Percentiles rank a stretch among this genome's conserved stretches.
phyloP scores from a whole-genome alignment of 2,797 vertebrate species.

The Nyctalus aviator region DNA sequence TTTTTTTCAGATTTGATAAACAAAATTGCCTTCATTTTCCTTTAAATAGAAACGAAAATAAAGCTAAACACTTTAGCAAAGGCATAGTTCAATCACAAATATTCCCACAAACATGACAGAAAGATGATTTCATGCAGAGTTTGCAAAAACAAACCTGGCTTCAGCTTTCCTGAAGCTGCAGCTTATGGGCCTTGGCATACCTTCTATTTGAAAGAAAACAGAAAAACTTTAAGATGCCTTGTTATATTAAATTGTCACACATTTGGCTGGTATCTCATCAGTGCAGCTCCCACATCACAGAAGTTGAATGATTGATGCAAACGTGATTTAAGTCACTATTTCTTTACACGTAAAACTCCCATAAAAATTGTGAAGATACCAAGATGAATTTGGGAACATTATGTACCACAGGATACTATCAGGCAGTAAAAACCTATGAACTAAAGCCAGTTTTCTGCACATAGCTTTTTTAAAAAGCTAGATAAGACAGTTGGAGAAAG shows the following conservation, averaged over 20 bases:
- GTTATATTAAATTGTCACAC: not conserved
- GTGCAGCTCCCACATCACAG: not conserved
- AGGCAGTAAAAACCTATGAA: not conserved
- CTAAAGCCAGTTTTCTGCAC: not conserved
- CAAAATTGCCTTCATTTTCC: not conserved
- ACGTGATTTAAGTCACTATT: not conserved
- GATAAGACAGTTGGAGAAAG: not conserved
- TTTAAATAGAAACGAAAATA: slow-evolving; percentile 37
- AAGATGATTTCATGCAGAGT: slow-evolving; percentile 24
- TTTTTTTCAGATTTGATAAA: not conserved
- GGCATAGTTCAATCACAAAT: slow-evolving; percentile 1
- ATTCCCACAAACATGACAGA: slow-evolving; percentile 51
- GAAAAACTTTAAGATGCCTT: not conserved
- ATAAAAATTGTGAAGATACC: not conserved
- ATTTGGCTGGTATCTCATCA: not conserved
- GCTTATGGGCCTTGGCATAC: not conserved
- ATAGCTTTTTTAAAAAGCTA: not conserved
- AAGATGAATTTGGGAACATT: not conserved
- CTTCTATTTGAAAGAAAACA: not conserved
- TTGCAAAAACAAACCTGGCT: slow-evolving; percentile 40
- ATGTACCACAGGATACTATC: not conserved
- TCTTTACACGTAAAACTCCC: not conserved
- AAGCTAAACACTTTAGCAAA: slow-evolving; percentile 26
- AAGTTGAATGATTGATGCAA: not conserved
- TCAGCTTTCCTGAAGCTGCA: not conserved